A percentile compares a stretch with the other conserved stretches of the same genome.
phyloP scores from a whole-genome alignment of 2,113 vertebrate genomes.

The Cyphomyrus discorhynchus region DNA sequence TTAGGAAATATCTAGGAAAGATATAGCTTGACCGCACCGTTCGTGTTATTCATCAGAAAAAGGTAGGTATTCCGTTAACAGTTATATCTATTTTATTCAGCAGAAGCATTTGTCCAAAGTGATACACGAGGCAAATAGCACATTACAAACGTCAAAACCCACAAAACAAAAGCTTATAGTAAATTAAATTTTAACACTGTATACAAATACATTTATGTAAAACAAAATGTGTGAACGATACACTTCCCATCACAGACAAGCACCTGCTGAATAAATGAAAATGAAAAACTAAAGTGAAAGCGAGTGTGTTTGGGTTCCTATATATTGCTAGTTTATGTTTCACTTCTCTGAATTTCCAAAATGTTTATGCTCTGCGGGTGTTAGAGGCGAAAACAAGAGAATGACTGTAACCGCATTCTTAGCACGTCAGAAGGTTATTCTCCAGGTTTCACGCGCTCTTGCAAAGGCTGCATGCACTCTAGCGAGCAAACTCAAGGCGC shows the following conservation, averaged over 20 bases:
- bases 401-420: background rate
- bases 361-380: background rate
- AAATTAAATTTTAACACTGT: background rate
- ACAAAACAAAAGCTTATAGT: background rate
- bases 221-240: background rate
- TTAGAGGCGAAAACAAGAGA: background rate
- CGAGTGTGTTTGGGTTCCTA: background rate
- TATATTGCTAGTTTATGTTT: background rate
- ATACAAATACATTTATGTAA: background rate
- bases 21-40: background rate
- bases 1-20: background rate
- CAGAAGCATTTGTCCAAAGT: background rate
- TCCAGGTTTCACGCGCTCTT: background rate
- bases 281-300: background rate
- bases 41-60: background rate
- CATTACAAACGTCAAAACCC: background rate
- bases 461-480: background rate
- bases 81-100: background rate
- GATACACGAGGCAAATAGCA: background rate
- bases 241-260: background rate
- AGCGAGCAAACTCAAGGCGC: background rate
- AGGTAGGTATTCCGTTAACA: background rate
- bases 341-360: background rate
- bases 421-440: background rate
- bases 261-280: background rate